Conservation (phyloP, 2,888 invertebrate genomes). For the Dryadula phaetusa region DNA sequence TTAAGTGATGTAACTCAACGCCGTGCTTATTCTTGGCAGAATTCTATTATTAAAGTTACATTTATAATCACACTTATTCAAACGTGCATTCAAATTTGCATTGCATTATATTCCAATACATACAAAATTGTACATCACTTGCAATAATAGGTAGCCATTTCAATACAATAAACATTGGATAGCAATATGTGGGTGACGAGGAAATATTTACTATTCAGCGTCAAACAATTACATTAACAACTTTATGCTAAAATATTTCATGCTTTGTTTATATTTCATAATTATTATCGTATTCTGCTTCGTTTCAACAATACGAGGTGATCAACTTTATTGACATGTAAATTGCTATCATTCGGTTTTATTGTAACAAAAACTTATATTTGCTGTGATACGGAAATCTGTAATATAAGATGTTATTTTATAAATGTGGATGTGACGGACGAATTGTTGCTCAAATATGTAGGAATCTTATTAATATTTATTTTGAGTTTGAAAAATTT, state of each 20-base stretch:
- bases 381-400: slow-evolving; percentile 11
- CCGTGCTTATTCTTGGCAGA: too few relatives aligned
- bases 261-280: slow-evolving; percentile 38
- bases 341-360: slow-evolving; percentile 23
- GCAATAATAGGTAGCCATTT: slow-evolving; percentile 42
- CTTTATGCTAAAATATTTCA: slow-evolving; percentile 43
- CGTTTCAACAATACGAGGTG: slow-evolving; percentile 16
- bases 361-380: slow-evolving; percentile 7
- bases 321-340: slow-evolving; percentile 34
- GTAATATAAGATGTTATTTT: neutral
- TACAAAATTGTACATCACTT: neutral
- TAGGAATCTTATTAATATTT: too few relatives aligned
- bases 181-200: slow-evolving; percentile 43
- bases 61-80: too few relatives aligned
- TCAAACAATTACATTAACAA: slow-evolving; percentile 45
- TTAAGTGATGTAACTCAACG: too few relatives aligned
- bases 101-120: neutral
- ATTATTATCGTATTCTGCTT: slow-evolving; percentile 26
- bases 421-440: neutral
- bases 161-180: slow-evolving; percentile 37
- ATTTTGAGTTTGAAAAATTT: too few relatives aligned
- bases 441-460: too few relatives aligned
- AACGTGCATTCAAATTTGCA: too few relatives aligned
- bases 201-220: slow-evolving; percentile 48
- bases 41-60: too few relatives aligned